Base-by-base conservation (phyloP, 2,797 vertebrate species). In the Saxicola maurus region DNA sequence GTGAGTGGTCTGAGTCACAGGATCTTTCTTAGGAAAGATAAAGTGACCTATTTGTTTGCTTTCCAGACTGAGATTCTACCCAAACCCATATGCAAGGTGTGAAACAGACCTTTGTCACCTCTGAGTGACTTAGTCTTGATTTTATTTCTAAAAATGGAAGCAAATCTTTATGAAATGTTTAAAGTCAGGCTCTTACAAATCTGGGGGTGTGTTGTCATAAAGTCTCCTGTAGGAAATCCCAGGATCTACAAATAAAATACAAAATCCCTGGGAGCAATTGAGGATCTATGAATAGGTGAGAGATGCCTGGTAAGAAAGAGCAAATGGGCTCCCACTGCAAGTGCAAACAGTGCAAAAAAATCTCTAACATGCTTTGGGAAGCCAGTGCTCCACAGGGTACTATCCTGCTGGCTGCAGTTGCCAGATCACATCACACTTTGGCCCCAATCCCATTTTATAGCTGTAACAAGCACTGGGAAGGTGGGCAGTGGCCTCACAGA, bases 1-100 rank as follows among this genome's bases (percentile, higher is more conserved):
- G 64, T 83, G 77, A 52, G 64, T 83, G 77, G 65, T 81, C 87
- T 92, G 91, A 96, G 71, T 96, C 95, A 95, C 77, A 92, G 59
- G 52, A 83, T 25, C 8, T 67, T 87, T 91, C 57, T 82, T 13
- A 17, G 53, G 52, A 40, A 90, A 86, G 57, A 21, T 57, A 1
- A 68, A 77, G 23, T 59, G 27, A 68, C 18, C 15, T 43, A 4
- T 59, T 77, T 66, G 10, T 23, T 78, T 60, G 17, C 45, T 49
- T 64, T 82, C 18, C 75, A 77, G 35, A 25, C 18, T 43, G 45
- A 72, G 43, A 30, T 75, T 64, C 16, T 81, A 11, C 67, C 43
- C 61, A 52, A 33, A 89, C 43, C 66, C 17, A 4, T 9, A 10
- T 0, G 48, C 18, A 40, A 31, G 16, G n/a, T 0, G 2, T 23